A percentile compares a stretch with the other conserved stretches of the same genome.
Conservation (phyloP, 2,888 invertebrate species). For the Noctua comes region DNA sequence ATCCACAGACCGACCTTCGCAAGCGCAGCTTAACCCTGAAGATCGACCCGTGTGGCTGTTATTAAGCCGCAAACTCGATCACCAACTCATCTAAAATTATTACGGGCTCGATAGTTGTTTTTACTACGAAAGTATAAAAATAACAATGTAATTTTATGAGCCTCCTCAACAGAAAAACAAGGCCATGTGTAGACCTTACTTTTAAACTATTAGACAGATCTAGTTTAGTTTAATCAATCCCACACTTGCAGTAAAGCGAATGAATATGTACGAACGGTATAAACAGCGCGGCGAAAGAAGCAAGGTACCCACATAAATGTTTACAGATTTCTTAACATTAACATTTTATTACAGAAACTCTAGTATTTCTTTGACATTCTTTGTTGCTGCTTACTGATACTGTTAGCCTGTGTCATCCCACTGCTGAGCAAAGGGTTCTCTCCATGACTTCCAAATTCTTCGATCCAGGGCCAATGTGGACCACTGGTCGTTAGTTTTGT, state of each 20-base stretch:
- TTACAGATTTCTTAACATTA: constrained; percentile 52
- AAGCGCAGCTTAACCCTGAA: too few species aligned
- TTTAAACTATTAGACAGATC: constrained; percentile 2
- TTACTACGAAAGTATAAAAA: not conserved
- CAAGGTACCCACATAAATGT: constrained; percentile 57
- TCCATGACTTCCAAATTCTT: too few species aligned
- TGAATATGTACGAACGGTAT: constrained; percentile 57
- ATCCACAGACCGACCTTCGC: too few species aligned
- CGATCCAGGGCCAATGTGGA: too few species aligned
- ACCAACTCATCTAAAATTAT: not conserved
- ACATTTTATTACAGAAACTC: constrained; percentile 42
- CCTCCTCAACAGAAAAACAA: not conserved
- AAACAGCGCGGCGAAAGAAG: constrained; percentile 52
- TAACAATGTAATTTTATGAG: not conserved
- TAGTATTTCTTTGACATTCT: constrained; percentile 21
- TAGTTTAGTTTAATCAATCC: constrained; percentile 44
- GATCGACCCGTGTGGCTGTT: too few species aligned
- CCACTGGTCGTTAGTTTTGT: too few species aligned
- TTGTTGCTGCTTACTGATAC: not conserved
- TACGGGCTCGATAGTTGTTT: not conserved
- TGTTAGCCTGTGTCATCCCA: too few species aligned
- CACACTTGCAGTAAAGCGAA: constrained; percentile 35
- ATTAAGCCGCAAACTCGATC: too few species aligned
- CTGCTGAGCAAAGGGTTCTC: too few species aligned
- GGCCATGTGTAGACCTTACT: not conserved